Evolutionary conservation across 1,140 invertebrate species (phyloP), one percentile per base, ranked within the genome.

Genomic region (Limonius californicus): DNA sequence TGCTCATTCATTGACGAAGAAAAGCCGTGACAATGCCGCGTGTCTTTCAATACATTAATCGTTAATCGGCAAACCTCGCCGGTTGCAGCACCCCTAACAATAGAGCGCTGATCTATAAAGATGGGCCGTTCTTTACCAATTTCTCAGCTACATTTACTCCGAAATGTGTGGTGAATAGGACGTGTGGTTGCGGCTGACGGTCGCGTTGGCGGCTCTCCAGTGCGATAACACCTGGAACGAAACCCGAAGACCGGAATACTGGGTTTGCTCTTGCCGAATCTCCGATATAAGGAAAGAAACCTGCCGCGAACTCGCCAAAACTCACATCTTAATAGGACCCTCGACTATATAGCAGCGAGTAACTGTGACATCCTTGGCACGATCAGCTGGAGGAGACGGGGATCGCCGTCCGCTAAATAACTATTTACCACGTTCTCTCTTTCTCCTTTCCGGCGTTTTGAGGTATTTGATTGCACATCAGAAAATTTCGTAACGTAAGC

Each of bases 141-240:
- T 76, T 76, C 72, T 74, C 72, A 76, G 74, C 74, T 76, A 76
- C 74, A 76, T 76, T 76, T 76, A 76, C 72, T 65, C 65, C 64
- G 72, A 73, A 75, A 73, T 74, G 69, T 70, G 70, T 70, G 59
- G 61, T 68, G 66, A 64, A 67, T 69, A 64, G 62, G 59, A 64
- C 63, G 65, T 64, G 61, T 65, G 66, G 60, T 58, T 66, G 57
- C 55, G 59, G 61, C 54, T 54, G 57, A 55, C 61, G 53, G 58
- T 54, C 39, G 45, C 15, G 16, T 32, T 68, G 67, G 67, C 67
- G 55, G 56, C 57, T 63, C 59, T 66, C 67, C 67, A 68, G 60
- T 59, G 39, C 47, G 47, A 60, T 60, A 60, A 60, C 58, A 60
- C 45, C 58, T 60, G 58, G 30, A 59, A 23, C 14, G 45, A 47